These are phyloP conservation scores for Paratrypauchen microcephalus DNA, from an alignment of 2,797 vertebrate species.

Conservation along the genomic window DNA sequence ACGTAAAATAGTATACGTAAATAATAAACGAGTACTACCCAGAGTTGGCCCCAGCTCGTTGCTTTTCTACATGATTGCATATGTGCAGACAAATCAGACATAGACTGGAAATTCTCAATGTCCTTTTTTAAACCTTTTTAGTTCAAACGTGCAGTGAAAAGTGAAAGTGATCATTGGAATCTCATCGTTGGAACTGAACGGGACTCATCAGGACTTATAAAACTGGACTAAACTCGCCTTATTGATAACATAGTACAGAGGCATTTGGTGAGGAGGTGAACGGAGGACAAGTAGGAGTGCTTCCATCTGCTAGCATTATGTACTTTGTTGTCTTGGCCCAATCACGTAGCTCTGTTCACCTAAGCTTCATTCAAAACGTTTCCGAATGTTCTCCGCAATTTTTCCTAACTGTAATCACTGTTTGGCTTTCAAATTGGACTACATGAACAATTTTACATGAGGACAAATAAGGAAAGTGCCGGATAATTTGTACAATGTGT, in stretches of 20 bases:
- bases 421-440: conserved; percentile 49
- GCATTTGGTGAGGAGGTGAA: conserved; percentile 10
- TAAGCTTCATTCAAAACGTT: conserved; percentile 14
- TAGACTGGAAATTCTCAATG: no score
- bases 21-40: no score
- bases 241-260: conserved; percentile 18
- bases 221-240: neutral
- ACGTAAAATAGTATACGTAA: no score
- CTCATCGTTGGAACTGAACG: no score
- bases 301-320: conserved; percentile 17
- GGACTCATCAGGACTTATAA: neutral
- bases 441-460: conserved; percentile 23
- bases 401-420: conserved; percentile 32
- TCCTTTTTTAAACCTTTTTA: no score
- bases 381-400: conserved; percentile 30
- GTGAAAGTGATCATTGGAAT: no score
- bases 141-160: no score
- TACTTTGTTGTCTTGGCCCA: conserved; percentile 38
- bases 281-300: conserved; percentile 4
- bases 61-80: no score
- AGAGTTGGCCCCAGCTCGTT: no score
- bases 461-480: conserved; percentile 6
- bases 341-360: conserved; percentile 39
- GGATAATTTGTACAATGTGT: conserved; percentile 6
- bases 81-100: no score